Conservation (phyloP, 2,888 invertebrate genomes). For the Drosophila aldrichi region DNA sequence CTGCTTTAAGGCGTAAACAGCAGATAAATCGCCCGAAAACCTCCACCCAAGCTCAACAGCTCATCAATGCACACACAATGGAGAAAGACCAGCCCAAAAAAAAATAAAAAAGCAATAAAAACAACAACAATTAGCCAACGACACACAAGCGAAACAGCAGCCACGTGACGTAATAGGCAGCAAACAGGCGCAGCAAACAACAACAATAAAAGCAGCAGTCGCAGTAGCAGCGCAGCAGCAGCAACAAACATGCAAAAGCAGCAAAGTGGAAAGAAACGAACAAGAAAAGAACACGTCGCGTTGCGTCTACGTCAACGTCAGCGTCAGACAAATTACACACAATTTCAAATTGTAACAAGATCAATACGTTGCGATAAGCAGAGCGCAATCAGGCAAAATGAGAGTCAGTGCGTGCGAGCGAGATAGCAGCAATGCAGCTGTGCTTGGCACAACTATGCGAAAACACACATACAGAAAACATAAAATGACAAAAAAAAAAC, state of each 20-base stretch:
- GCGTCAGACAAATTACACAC: conserved; percentile 63
- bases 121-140: conserved; percentile 25
- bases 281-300: conserved; percentile 36
- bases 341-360: conserved; percentile 70
- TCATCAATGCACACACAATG: conserved; percentile 32
- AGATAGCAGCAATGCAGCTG: conserved; percentile 20
- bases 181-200: conserved; percentile 39
- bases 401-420: conserved; percentile 22
- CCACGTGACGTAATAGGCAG: conserved; percentile 69
- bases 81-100: conserved; percentile 26
- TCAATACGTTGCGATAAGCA: conserved; percentile 64
- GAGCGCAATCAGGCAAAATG: background rate
- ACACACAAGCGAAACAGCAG: conserved; percentile 31
- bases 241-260: conserved; percentile 26
- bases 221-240: conserved; percentile 18
- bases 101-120: conserved; percentile 9
- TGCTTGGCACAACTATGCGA: conserved; percentile 21
- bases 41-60: background rate
- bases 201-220: conserved; percentile 9
- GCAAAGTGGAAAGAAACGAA: conserved; percentile 15
- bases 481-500: background rate
- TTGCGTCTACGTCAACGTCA: conserved; percentile 42
- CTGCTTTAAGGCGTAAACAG: background rate
- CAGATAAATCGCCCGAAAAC: conserved; percentile 2
- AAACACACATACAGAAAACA: conserved; percentile 8